phyloP scores from a whole-genome alignment of 1,140 invertebrate genomes.

The Drosophila neocordata region DNA sequence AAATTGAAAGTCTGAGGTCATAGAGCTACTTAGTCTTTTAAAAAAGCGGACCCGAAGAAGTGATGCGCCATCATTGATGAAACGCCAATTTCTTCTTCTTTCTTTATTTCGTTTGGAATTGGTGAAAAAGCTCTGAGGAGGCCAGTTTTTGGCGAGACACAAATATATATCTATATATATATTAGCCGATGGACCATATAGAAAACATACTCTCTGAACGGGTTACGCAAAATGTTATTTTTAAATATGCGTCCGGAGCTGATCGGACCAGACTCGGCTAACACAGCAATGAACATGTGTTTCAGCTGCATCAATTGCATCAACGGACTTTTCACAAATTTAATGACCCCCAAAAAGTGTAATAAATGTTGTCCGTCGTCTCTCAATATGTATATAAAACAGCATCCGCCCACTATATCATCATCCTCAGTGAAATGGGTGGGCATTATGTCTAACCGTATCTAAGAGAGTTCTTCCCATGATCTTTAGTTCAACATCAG shows the following conservation, averaged over 20 bases:
- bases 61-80: slow-evolving; percentile 56
- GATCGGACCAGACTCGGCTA: slow-evolving; percentile 39
- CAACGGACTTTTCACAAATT: background rate
- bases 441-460: background rate
- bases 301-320: slow-evolving; percentile 16
- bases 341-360: slow-evolving; percentile 39
- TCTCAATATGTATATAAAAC: slow-evolving; percentile 9
- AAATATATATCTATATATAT: slow-evolving; percentile 42
- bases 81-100: slow-evolving; percentile 48
- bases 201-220: slow-evolving; percentile 29
- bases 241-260: slow-evolving; percentile 70
- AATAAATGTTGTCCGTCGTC: slow-evolving; percentile 19
- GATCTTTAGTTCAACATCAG: background rate
- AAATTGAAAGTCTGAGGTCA: slow-evolving; percentile 69
- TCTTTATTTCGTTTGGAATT: slow-evolving; percentile 35
- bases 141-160: slow-evolving; percentile 47
- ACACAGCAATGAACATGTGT: background rate
- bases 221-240: slow-evolving; percentile 82
- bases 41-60: slow-evolving; percentile 39
- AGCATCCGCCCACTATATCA: slow-evolving; percentile 14
- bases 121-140: slow-evolving; percentile 63
- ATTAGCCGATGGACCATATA: slow-evolving; percentile 36
- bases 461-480: background rate
- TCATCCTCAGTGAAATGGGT: background rate
- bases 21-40: slow-evolving; percentile 43